Base-by-base conservation (phyloP, 2,888 invertebrate species). In the Notodonta ziczac region DNA sequence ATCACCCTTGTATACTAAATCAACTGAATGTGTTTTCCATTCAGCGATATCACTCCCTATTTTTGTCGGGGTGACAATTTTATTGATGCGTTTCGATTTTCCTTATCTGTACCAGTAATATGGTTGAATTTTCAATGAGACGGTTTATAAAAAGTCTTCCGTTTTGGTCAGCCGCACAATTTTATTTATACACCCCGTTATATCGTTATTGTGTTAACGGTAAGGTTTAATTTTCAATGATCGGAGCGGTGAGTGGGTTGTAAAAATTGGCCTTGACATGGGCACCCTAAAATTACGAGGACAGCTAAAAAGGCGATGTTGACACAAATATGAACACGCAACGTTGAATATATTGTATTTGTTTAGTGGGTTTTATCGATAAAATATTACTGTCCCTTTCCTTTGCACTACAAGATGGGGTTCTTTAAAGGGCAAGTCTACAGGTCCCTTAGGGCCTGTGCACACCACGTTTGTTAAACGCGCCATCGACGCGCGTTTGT, bases 291-390 rank as follows among this genome's bases (percentile, higher is more conserved):
- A 35, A 24, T 24, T 24, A 24, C 24, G 24, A 2, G 13, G 24
- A 46, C n/a, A 46, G 6, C 2, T n/a, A 3, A 9, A 16, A 50
- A 16, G 50, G 9, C 50, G 8, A 16, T 50, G 50, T 50, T 53
- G 53, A 53, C 39, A 53, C 39, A 35, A 35, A 53, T 13, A 53
- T 35, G n/a, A 16, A 35, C 35, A 53, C 53, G 53, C 53, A 10
- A 50, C 7, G 9, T 3, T 46, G 13, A 46, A n/a, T 46, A 46
- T 46, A 46, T 46, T 35, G 35, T 7, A 35, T 35, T 35, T 35
- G 35, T 35, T 35, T 35, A 35, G 35, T 35, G 4, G 35, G 35
- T 35, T 35, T 35, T 7, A 35, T 35, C 35, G 35, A 35, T 35
- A 35, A 35, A 35, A 35, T 35, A 35, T 35, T 24, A 24, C 24